Evolutionary conservation across 2,113 vertebrate genomes (phyloP), one percentile per base, ranked within the genome.

Genomic region (Maccullochella peelii): DNA sequence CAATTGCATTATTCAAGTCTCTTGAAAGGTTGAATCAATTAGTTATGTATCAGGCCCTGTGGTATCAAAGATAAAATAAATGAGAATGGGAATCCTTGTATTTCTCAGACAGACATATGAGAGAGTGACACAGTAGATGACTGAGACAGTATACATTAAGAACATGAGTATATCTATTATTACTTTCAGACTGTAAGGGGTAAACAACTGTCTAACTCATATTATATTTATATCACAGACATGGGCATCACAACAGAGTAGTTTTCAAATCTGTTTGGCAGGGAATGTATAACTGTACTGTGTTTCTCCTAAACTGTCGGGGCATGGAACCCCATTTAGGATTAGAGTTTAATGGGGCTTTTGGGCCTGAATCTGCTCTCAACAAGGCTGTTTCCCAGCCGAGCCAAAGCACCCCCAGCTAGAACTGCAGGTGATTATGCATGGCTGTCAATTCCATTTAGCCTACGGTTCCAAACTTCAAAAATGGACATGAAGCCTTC

Each of bases 391-490:
- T 91, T 91, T 93, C 86, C 65, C 25, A 59, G 83, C 76, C 42
- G 79, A 90, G 91, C 92, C 92, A 88, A 91, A 85, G 61, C 83
- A 73, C 92, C 88, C 90, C 83, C 20, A 87, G 88, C 88, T 87
- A 82, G 93, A 91, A 92, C 81, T 90, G 89, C 91, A 91, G 92
- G 90, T 93, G 91, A 95, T 95, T 94, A 93, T 94, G 93, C 93
- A 95, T 62, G 93, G 85, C 88, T 94, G 94, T 96, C 95, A 93
- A 85, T 93, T 94, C 91, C 89, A 92, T 94, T 95, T 91, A 91
- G 91, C 91, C 86, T 68, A 80, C 58, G 58, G 89, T 93, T 90
- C 88, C 86, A 91, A 83, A 93, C 92, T 89, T 95, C 81, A 90
- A 86, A 93, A 95, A 92, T 91, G 92, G 93, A 94, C 92, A 93